Conservation (phyloP, 2,113 vertebrate species). For the Plecotus auritus region DNA sequence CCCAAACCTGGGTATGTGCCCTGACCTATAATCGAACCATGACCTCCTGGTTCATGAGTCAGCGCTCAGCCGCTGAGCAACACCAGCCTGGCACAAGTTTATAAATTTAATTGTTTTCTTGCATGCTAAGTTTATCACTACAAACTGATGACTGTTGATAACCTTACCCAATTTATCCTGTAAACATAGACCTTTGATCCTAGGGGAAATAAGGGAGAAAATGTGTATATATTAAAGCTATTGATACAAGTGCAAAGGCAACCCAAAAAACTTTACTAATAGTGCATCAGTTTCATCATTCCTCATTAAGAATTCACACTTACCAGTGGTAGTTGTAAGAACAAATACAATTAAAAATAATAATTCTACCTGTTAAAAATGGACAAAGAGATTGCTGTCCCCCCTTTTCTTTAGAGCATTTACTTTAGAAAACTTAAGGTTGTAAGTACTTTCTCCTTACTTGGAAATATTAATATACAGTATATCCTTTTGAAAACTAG, state of each 20-base stretch:
- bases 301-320: not conserved
- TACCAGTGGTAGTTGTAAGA: not conserved
- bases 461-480: not conserved
- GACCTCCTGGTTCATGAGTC: no score
- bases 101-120: not conserved
- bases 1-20: no score
- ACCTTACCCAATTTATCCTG: not conserved
- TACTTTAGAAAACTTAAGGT: not conserved
- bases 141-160: not conserved
- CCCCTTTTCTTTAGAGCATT: not conserved
- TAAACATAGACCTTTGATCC: not conserved
- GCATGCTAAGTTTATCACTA: not conserved
- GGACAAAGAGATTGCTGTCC: not conserved
- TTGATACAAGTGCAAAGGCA: not conserved
- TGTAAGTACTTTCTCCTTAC: not conserved
- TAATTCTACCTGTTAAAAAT: not conserved
- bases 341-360: slow-evolving; percentile 28
- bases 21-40: no score
- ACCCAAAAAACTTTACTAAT: not conserved
- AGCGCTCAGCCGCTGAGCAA: no score
- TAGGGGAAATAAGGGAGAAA: not conserved
- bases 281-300: not conserved
- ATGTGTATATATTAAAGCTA: not conserved
- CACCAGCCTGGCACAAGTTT: not conserved
- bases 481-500: slow-evolving; percentile 12